Conservation (phyloP, 2,888 invertebrate species). For the Drosophila macrospina region DNA sequence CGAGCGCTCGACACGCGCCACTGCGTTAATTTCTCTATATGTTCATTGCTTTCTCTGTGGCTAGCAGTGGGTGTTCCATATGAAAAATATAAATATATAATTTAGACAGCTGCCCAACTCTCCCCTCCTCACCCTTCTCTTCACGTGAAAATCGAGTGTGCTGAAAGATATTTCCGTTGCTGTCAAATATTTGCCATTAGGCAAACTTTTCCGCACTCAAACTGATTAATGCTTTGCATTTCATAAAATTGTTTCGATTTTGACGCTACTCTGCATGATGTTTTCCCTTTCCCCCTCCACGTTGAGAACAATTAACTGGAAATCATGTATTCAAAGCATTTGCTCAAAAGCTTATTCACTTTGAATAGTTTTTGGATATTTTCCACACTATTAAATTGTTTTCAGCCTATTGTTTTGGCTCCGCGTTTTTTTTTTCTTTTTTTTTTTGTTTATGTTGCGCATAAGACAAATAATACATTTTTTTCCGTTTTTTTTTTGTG, state of each 20-base stretch:
- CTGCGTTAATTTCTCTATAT: constrained; percentile 22
- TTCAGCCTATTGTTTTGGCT: constrained; percentile 7
- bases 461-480: constrained; percentile 48
- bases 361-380: constrained; percentile 41
- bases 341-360: constrained; percentile 17
- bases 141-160: constrained; percentile 6
- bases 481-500: constrained; percentile 21
- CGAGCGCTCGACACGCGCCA: constrained; percentile 61
- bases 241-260: constrained; percentile 44
- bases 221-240: constrained; percentile 46
- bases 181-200: constrained; percentile 58
- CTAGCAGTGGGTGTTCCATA: constrained; percentile 2
- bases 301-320: constrained; percentile 37
- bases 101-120: constrained; percentile 30
- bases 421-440: constrained; percentile 4
- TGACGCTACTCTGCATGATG: constrained; percentile 25
- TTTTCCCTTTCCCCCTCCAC: constrained; percentile 26
- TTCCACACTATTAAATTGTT: constrained; percentile 27
- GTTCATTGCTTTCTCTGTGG: neutral
- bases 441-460: constrained; percentile 53
- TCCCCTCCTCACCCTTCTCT: too few species aligned
- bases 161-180: constrained; percentile 57
- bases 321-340: constrained; percentile 46
- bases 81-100: constrained; percentile 30
- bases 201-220: constrained; percentile 40